Conservation (phyloP, 35 echinoderm and acorn worm species). For the Ophioderma brevispina region DNA sequence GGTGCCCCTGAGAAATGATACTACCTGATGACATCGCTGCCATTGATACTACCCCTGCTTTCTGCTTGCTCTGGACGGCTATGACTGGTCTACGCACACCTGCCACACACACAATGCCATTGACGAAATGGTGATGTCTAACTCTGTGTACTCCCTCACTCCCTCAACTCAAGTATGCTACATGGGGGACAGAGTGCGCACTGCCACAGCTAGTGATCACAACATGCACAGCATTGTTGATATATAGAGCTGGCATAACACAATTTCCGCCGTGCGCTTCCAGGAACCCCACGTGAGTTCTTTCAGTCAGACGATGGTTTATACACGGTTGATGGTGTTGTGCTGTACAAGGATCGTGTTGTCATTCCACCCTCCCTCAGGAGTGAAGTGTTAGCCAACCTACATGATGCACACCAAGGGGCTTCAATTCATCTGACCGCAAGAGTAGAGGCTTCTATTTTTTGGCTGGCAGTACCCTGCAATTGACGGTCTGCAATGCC, state of each 20-base stretch:
- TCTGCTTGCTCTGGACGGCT: neutral
- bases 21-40: slow-evolving; percentile 50
- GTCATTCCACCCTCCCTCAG: slow-evolving; percentile 26
- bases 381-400: slow-evolving; percentile 2
- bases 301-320: slow-evolving; percentile 11
- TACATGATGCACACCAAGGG: slow-evolving; percentile 23
- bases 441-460: no score
- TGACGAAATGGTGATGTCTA: neutral
- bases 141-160: neutral
- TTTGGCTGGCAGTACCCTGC: slow-evolving; percentile 25
- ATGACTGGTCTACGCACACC: neutral
- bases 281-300: neutral
- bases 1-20: slow-evolving; percentile 14
- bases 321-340: slow-evolving; percentile 23
- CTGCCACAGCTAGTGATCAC: slow-evolving; percentile 9
- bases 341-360: slow-evolving; percentile 32
- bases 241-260: neutral
- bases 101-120: neutral
- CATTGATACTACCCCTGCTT: neutral
- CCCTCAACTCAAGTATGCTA: neutral
- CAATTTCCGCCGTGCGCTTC: slow-evolving; percentile 31
- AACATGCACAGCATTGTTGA: neutral
- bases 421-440: slow-evolving; percentile 25
- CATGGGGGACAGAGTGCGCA: slow-evolving; percentile 18
- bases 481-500: neutral